These are phyloP conservation scores for Penaeus chinensis DNA, from an alignment of 1,140 invertebrate species.

Conservation along the genomic window DNA sequence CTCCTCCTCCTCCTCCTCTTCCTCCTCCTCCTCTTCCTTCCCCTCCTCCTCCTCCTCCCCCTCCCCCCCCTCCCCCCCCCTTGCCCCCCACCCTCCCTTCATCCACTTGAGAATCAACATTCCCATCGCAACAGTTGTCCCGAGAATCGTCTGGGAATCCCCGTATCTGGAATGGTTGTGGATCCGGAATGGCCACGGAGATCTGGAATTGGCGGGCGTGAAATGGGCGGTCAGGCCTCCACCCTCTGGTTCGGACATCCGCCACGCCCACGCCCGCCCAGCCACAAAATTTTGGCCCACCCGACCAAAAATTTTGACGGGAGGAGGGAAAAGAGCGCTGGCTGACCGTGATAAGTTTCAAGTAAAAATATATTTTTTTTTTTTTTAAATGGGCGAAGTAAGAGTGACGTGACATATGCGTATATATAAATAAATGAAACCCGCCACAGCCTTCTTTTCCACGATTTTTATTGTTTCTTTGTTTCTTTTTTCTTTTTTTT, in stretches of 20 bases:
- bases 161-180: conserved; percentile 2
- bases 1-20: not conserved
- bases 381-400: too few relatives aligned
- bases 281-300: conserved; percentile 40
- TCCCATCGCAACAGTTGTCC: conserved; percentile 44
- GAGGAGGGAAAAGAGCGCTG: conserved; percentile 1
- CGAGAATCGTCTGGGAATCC: conserved; percentile 10
- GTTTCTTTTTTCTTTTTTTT: too few relatives aligned
- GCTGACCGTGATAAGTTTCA: conserved; percentile 26
- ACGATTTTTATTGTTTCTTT: too few relatives aligned
- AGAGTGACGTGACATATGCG: too few relatives aligned
- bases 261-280: conserved; percentile 43
- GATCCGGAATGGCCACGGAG: conserved; percentile 42
- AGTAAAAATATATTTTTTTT: not conserved
- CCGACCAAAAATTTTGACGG: conserved; percentile 47
- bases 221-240: conserved; percentile 47
- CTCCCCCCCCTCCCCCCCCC: not conserved
- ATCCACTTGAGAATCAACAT: conserved; percentile 24
- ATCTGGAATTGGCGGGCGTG: conserved; percentile 56
- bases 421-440: too few relatives aligned
- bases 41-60: not conserved
- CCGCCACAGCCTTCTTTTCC: too few relatives aligned
- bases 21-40: not conserved
- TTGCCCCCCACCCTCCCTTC: not conserved
- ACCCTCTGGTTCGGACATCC: conserved; percentile 33